These are phyloP conservation scores for Nemotelus nigrinus DNA, from an alignment of 2,888 invertebrate species.

Conservation along the genomic window DNA sequence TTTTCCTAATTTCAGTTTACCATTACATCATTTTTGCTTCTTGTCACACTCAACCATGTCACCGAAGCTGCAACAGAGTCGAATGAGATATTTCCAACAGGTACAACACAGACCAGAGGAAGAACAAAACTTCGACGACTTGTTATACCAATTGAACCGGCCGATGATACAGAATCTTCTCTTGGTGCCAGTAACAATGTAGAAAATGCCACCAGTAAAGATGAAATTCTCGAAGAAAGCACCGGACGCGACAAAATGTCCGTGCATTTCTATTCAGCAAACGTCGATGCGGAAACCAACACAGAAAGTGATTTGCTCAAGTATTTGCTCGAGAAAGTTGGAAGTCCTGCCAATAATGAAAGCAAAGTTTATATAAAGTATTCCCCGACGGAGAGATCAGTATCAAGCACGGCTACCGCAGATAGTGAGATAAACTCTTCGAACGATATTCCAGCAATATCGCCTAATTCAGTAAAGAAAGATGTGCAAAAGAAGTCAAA, in stretches of 20 bases:
- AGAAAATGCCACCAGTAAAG: slow-evolving; percentile 52
- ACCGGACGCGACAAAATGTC: slow-evolving; percentile 64
- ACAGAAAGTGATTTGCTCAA: slow-evolving; percentile 62
- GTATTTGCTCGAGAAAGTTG: slow-evolving; percentile 40
- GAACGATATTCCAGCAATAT: slow-evolving; percentile 60
- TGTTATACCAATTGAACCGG: slow-evolving; percentile 20
- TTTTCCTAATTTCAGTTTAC: slow-evolving; percentile 9
- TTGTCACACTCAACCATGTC: slow-evolving; percentile 50
- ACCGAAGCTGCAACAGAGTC: slow-evolving; percentile 59
- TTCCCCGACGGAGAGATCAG: slow-evolving; percentile 30
- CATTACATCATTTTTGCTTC: background rate
- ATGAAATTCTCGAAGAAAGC: slow-evolving; percentile 66
- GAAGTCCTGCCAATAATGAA: slow-evolving; percentile 35
- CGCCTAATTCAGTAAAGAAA: slow-evolving; percentile 57
- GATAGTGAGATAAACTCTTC: slow-evolving; percentile 56
- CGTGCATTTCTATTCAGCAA: slow-evolving; percentile 69
- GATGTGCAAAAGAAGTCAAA: slow-evolving; percentile 56
- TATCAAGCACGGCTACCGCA: background rate
- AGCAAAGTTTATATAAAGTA: slow-evolving; percentile 35
- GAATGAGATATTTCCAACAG: slow-evolving; percentile 68
- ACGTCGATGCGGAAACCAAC: slow-evolving; percentile 49
- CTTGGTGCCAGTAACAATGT: slow-evolving; percentile 58
- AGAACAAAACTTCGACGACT: slow-evolving; percentile 18
- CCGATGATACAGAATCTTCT: slow-evolving; percentile 56
- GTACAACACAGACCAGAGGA: slow-evolving; percentile 54